Percentiles rank a stretch among this genome's conserved stretches.
These are phyloP conservation scores for Geotrypetes seraphini DNA, from an alignment of 2,797 vertebrate genomes.

Conservation along the genomic window DNA sequence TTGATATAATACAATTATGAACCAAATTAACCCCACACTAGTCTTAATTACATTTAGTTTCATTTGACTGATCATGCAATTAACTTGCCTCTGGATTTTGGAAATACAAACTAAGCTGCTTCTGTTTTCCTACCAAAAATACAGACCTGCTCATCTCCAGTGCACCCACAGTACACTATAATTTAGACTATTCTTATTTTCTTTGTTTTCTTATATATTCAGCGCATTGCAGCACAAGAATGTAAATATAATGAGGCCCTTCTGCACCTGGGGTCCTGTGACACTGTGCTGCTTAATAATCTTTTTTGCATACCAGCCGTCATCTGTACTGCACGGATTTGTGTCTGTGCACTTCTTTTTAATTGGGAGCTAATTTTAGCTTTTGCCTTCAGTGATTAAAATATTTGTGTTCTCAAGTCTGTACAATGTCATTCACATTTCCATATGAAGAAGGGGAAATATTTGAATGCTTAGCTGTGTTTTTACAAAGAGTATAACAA, in stretches of 20 bases:
- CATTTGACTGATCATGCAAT: constrained; percentile 86
- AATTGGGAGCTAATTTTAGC: constrained; percentile 57
- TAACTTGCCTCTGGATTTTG: constrained; percentile 68
- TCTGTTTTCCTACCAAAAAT: constrained; percentile 49
- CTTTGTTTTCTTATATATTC: constrained; percentile 27
- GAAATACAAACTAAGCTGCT: constrained; percentile 66
- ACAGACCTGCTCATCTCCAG: constrained; percentile 45
- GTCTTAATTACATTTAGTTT: constrained; percentile 98
- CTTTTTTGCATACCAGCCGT: constrained; percentile 38
- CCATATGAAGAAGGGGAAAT: too few relatives aligned
- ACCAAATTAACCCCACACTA: constrained; percentile 96
- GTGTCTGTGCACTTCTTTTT: constrained; percentile 44
- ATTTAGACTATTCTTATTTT: constrained; percentile 26
- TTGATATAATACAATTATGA: constrained; percentile 95
- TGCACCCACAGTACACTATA: constrained; percentile 32
- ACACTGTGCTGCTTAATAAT: constrained; percentile 42
- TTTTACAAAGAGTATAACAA: too few relatives aligned
- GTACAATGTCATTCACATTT: constrained; percentile 34
- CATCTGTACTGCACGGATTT: constrained; percentile 40
- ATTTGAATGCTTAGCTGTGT: too few relatives aligned
- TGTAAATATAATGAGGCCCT: constrained; percentile 43
- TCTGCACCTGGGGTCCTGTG: constrained; percentile 42
- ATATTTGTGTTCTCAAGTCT: constrained; percentile 37
- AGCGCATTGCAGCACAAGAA: constrained; percentile 29
- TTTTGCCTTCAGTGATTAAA: constrained; percentile 47